Evolutionary conservation across 2,888 invertebrate species (phyloP).

Genomic region (Rhodophaea formosa): DNA sequence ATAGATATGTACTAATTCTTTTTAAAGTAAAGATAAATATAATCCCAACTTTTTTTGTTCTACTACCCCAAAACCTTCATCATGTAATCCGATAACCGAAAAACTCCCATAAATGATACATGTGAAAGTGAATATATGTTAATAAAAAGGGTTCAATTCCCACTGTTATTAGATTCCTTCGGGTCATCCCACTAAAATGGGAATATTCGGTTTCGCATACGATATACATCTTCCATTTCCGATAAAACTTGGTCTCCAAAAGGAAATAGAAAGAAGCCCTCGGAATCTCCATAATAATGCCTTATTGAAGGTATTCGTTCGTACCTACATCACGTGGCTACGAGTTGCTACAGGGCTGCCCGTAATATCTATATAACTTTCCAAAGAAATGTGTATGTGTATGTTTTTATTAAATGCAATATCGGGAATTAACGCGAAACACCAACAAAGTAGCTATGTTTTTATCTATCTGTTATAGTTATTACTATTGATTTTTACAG

Average conservation of each 20-base stretch:
- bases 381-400: not conserved
- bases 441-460: too few species aligned
- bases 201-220: slow-evolving; percentile 16
- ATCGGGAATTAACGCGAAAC: too few species aligned
- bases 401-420: too few species aligned
- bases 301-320: slow-evolving; percentile 27
- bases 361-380: not conserved
- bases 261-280: slow-evolving; percentile 25
- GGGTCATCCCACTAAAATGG: slow-evolving; percentile 8
- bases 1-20: too few species aligned
- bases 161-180: not conserved
- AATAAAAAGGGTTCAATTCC: slow-evolving; percentile 1
- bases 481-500: too few species aligned
- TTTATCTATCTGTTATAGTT: too few species aligned
- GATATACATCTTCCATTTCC: slow-evolving; percentile 22
- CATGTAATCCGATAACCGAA: too few species aligned
- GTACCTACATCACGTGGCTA: slow-evolving; percentile 23
- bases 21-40: too few species aligned
- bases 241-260: slow-evolving; percentile 22
- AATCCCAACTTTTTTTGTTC: too few species aligned
- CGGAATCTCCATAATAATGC: slow-evolving; percentile 29
- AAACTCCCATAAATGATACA: too few species aligned
- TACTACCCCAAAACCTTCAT: too few species aligned
- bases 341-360: slow-evolving; percentile 22
- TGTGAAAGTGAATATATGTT: too few species aligned